Percentiles rank a stretch among this genome's conserved stretches.
Evolutionary conservation across 1,140 invertebrate species (phyloP).

Genomic region (Megalonaias nervosa): DNA sequence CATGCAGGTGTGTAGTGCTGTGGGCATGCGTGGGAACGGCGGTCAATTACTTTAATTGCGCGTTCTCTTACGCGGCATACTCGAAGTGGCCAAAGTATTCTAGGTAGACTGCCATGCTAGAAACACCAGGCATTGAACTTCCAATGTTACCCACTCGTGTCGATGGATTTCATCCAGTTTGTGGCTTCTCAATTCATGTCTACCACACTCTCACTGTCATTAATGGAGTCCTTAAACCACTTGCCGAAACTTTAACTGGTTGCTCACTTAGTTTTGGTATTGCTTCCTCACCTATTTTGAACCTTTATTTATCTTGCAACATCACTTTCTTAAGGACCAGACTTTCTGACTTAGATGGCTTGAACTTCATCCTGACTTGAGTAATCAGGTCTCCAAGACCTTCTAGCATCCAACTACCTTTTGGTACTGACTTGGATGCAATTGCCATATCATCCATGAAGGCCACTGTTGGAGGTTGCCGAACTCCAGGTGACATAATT

Average conservation of each 20-base stretch:
- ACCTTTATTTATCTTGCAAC: constrained; percentile 15
- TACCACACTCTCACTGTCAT: constrained; percentile 5
- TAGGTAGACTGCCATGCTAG: constrained; percentile 16
- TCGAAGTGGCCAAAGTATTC: constrained; percentile 12
- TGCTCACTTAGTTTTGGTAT: constrained; percentile 14
- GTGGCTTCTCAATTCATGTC: background rate
- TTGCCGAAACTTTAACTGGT: constrained; percentile 7
- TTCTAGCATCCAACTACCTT: constrained; percentile 22
- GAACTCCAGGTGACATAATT: background rate
- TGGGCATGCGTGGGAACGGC: no score
- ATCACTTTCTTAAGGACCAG: constrained; percentile 15
- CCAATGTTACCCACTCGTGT: constrained; percentile 21
- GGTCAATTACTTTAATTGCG: constrained; percentile 29
- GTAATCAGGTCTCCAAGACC: constrained; percentile 8
- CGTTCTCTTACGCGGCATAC: constrained; percentile 18
- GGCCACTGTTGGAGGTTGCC: constrained; percentile 15
- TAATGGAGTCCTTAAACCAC: constrained; percentile 1
- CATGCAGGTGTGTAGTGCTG: no score
- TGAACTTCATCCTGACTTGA: constrained; percentile 21
- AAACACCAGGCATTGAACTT: constrained; percentile 27
- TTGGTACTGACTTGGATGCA: constrained; percentile 8
- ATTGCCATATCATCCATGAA: constrained; percentile 34
- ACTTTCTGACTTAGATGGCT: constrained; percentile 14
- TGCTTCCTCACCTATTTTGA: background rate
- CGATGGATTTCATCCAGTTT: constrained; percentile 22